Conservation (phyloP, 2,888 invertebrate species). For the Macaria notata region DNA sequence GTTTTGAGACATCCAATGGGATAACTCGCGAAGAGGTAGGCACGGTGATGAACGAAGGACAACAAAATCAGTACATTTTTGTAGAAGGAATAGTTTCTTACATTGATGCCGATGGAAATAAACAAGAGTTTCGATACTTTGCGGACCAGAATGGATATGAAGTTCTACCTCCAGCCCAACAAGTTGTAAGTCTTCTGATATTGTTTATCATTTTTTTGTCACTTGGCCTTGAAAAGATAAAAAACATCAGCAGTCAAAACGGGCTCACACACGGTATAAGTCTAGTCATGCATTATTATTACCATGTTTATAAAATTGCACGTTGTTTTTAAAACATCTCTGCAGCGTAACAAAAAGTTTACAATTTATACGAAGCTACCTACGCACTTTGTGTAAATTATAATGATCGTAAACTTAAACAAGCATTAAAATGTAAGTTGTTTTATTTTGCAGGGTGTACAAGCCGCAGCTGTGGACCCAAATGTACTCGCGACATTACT, state of each 20-base stretch:
- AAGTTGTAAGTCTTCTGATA: conserved; percentile 14
- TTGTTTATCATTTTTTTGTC: no score
- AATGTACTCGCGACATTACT: conserved; percentile 5
- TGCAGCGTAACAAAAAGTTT: no score
- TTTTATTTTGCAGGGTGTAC: neutral
- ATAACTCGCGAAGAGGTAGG: conserved; percentile 30
- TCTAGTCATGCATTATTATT: no score
- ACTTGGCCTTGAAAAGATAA: no score
- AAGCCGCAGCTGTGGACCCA: neutral
- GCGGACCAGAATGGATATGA: conserved; percentile 37
- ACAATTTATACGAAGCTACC: no score
- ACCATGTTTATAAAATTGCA: no score
- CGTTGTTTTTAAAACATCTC: no score
- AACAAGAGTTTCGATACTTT: conserved; percentile 26
- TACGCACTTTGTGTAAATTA: no score
- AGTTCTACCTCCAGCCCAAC: conserved; percentile 15
- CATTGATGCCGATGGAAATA: conserved; percentile 28
- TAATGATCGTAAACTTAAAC: no score
- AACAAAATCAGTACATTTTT: conserved; percentile 18
- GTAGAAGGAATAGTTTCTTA: conserved; percentile 32
- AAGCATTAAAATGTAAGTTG: no score
- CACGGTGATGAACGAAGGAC: conserved; percentile 21
- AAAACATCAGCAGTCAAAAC: no score
- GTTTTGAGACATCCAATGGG: conserved; percentile 27
- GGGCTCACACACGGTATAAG: no score